Conservation (phyloP, 2,888 invertebrate species). For the Lepidochrysops patricia region DNA sequence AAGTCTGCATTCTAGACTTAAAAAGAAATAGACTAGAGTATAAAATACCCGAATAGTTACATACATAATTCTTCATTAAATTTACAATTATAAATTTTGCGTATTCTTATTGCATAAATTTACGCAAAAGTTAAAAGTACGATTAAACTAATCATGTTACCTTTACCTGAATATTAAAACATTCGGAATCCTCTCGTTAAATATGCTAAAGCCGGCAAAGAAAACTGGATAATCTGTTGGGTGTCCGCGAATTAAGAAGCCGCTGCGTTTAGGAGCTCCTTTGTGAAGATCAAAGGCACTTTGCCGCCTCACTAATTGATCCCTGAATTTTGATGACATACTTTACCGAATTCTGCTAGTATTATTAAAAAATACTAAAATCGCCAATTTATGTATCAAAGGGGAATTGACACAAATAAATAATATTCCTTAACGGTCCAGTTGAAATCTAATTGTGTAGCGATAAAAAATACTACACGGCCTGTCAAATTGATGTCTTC, state of each 20-base stretch:
- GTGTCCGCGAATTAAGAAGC: slow-evolving; percentile 60
- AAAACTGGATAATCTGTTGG: slow-evolving; percentile 66
- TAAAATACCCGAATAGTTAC: not conserved
- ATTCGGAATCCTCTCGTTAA: slow-evolving; percentile 54
- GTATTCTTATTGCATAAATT: slow-evolving; percentile 12
- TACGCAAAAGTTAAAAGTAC: slow-evolving; percentile 13
- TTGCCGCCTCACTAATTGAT: slow-evolving; percentile 54
- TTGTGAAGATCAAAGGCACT: slow-evolving; percentile 60
- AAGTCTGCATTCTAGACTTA: no score
- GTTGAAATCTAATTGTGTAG: no score
- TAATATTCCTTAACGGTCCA: no score
- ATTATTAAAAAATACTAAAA: slow-evolving; percentile 17
- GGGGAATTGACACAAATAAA: no score
- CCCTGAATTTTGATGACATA: slow-evolving; percentile 46
- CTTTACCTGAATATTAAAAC: slow-evolving; percentile 38
- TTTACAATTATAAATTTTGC: slow-evolving; percentile 4
- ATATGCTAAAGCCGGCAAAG: slow-evolving; percentile 57
- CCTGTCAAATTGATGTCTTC: no score
- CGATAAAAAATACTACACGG: no score
- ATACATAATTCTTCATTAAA: slow-evolving; percentile 3
- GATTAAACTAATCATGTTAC: slow-evolving; percentile 31
- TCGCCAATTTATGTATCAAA: not conserved
- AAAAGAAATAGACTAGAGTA: not conserved
- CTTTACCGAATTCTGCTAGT: slow-evolving; percentile 23
- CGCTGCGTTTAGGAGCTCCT: slow-evolving; percentile 47